Evolutionary conservation across 2,888 invertebrate genomes (phyloP).

Genomic region (Tanypteryx hageni): DNA sequence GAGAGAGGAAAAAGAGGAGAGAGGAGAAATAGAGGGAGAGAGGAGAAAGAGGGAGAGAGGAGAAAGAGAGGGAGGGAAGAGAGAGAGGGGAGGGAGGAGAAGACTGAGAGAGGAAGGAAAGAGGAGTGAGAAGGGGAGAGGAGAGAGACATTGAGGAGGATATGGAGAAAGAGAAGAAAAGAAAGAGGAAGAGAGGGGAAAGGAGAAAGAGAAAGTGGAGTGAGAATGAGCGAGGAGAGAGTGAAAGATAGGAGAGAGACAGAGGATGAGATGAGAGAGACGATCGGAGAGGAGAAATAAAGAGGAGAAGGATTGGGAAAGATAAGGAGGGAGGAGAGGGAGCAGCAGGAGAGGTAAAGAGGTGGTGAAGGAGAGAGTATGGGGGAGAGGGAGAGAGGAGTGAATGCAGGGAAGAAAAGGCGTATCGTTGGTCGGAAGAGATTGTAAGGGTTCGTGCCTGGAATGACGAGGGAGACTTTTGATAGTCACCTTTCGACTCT

Average conservation of each 20-base stretch:
- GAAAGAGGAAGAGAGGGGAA: too few relatives aligned
- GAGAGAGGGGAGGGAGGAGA: background rate
- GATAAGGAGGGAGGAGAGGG: background rate
- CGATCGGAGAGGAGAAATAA: too few relatives aligned
- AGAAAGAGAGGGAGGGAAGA: background rate
- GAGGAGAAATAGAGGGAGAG: too few relatives aligned
- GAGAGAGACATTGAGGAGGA: background rate
- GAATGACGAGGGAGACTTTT: conserved; percentile 24
- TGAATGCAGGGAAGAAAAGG: background rate
- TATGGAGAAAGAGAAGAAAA: background rate
- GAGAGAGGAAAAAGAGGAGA: background rate
- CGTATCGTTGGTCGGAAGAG: background rate
- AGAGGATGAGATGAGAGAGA: too few relatives aligned
- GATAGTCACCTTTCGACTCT: background rate
- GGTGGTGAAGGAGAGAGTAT: background rate
- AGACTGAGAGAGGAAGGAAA: background rate
- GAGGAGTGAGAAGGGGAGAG: background rate
- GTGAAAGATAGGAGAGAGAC: too few relatives aligned
- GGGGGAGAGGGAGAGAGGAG: background rate
- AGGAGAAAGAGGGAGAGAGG: too few relatives aligned
- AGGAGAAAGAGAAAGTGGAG: too few relatives aligned
- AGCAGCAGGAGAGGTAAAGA: too few relatives aligned
- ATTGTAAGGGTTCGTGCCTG: conserved; percentile 29
- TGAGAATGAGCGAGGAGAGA: too few relatives aligned
- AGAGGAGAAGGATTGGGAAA: too few relatives aligned